Conservation (phyloP, 2,888 invertebrate species). For the Athripsodes cinereus region DNA sequence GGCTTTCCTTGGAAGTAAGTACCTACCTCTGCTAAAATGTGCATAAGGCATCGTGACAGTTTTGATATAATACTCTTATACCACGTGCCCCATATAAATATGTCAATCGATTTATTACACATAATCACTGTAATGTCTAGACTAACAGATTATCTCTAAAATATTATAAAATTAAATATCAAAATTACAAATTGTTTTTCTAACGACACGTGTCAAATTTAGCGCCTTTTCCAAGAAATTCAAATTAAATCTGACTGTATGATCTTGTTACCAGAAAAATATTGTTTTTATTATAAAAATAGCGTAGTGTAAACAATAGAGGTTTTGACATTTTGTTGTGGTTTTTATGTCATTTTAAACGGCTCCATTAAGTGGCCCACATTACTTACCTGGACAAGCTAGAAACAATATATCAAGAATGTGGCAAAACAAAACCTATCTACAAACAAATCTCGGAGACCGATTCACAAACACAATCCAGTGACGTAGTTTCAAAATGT, state of each 20-base stretch:
- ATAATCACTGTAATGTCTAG: no score
- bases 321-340: background rate
- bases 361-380: background rate
- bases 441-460: background rate
- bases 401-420: slow-evolving; percentile 23
- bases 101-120: no score
- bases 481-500: background rate
- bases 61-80: no score
- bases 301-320: background rate
- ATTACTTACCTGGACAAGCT: background rate
- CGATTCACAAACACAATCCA: background rate
- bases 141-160: no score
- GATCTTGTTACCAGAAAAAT: background rate
- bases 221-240: slow-evolving; percentile 23
- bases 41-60: no score
- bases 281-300: background rate
- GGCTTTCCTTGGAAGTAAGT: no score
- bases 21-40: no score
- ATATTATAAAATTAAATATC: no score
- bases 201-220: slow-evolving; percentile 13
- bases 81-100: no score
- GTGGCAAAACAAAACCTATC: slow-evolving; percentile 21
- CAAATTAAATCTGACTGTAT: slow-evolving; percentile 13
- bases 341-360: background rate
- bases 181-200: no score